Base-by-base conservation (phyloP, 2,888 invertebrate genomes). In the Koerneria pararmatus region DNA sequence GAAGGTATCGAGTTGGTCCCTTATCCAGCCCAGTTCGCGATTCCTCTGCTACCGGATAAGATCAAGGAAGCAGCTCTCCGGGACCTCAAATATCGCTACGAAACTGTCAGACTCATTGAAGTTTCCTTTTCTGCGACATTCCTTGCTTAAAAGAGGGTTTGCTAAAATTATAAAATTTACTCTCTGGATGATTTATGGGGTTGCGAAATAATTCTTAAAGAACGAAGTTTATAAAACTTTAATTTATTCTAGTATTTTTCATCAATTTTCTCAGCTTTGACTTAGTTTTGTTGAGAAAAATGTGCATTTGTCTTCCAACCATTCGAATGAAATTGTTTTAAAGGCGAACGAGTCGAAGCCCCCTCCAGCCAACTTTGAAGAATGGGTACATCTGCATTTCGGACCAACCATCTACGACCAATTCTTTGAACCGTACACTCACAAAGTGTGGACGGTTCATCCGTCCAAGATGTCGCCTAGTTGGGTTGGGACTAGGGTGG, bases 351-450 rank as follows among this genome's bases (percentile, higher is more conserved):
- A n/a, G n/a, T n/a, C n/a, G n/a, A n/a, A n/a, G n/a, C n/a, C n/a
- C n/a, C n/a, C n/a, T 19, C 79, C 80, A 22, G 77, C 69, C 1
- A 79, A 74, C 68, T 82, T 83, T 59, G 79, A 80, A 59, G 80
- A 80, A 19, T 81, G 83, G 80, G 76, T 83, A 46, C 67, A 78
- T 24, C 71, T 78, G 56, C 78, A 82, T 68, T 82, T 82, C 57
- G 82, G 82, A 22, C 80, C 80, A 11, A 80, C 80, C 19, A 79
- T 82, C 51, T 69, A 78, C 49, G 71, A 80, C 56, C 68, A 69
- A 29, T 82, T 82, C 73, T 82, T 82, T 77, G 75, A 78, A 65
- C 82, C 82, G 34, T 82, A 82, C 74, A 83, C 80, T 58, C 73
- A 74, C 58, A 82, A 82, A 69, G 80, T 80, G 29, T 82, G 82